Evolutionary conservation across 2,888 invertebrate species (phyloP).

Genomic region (Chymomyza procnemis): DNA sequence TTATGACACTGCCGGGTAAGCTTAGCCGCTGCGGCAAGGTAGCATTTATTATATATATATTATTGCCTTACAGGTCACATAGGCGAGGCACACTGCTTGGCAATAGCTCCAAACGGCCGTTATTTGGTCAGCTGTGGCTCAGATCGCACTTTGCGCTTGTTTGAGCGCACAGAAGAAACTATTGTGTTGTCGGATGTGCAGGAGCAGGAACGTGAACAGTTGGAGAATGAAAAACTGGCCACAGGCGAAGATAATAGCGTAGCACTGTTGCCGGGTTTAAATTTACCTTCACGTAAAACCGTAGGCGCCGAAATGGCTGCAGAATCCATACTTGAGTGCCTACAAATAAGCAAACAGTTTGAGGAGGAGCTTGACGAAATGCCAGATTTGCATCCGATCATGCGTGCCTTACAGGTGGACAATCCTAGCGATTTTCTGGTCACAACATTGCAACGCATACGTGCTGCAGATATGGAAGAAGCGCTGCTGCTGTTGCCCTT

Average conservation of each 20-base stretch:
- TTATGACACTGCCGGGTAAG: constrained; percentile 86
- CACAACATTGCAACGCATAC: constrained; percentile 87
- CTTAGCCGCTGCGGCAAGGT: too few relatives aligned
- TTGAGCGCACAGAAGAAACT: constrained; percentile 91
- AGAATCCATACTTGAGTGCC: constrained; percentile 93
- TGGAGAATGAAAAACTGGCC: constrained; percentile 83
- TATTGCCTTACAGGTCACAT: constrained; percentile 87
- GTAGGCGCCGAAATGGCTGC: constrained; percentile 81
- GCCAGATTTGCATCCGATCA: constrained; percentile 85
- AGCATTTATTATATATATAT: too few relatives aligned
- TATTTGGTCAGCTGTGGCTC: constrained; percentile 89
- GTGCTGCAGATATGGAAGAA: constrained; percentile 94
- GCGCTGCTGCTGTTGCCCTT: constrained; percentile 92
- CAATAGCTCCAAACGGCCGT: constrained; percentile 89
- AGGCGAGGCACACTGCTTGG: constrained; percentile 87
- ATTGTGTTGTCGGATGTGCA: constrained; percentile 94
- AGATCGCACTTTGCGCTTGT: constrained; percentile 92
- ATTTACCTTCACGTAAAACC: constrained; percentile 89
- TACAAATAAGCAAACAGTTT: constrained; percentile 85
- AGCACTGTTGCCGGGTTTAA: constrained; percentile 86
- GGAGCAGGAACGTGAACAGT: constrained; percentile 90
- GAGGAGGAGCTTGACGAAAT: constrained; percentile 78
- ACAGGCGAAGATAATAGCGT: constrained; percentile 86
- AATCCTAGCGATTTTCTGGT: constrained; percentile 89
- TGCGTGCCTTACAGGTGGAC: constrained; percentile 87